A percentile compares a stretch with the other conserved stretches of the same genome.
These are phyloP conservation scores for Trichogramma pretiosum DNA, from an alignment of 1,140 invertebrate genomes.

Conservation along the genomic window DNA sequence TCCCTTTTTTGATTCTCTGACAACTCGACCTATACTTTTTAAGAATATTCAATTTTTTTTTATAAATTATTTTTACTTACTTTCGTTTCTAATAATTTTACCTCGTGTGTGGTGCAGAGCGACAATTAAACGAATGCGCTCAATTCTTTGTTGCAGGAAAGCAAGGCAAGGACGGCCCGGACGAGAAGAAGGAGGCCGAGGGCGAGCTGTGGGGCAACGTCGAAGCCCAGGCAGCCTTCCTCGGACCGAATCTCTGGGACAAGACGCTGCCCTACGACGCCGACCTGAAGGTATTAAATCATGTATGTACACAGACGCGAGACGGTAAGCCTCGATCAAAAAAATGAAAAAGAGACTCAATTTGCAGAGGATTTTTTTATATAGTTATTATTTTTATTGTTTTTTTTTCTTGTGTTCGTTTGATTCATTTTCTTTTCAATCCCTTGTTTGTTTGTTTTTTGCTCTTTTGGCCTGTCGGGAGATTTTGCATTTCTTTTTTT, in stretches of 20 bases:
- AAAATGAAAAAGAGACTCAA: slow-evolving; percentile 23
- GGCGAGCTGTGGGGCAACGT: slow-evolving; percentile 73
- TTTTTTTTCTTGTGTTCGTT: slow-evolving; percentile 7
- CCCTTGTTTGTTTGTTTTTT: not conserved
- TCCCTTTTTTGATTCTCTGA: too few species aligned
- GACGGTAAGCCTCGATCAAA: slow-evolving; percentile 42
- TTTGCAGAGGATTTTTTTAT: slow-evolving; percentile 16
- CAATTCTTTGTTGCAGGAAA: slow-evolving; percentile 33
- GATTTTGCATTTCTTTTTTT: not conserved
- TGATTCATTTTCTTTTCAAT: not conserved
- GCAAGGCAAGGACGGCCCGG: slow-evolving; percentile 48
- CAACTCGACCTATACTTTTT: too few species aligned
- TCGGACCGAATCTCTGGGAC: slow-evolving; percentile 90
- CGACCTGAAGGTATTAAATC: slow-evolving; percentile 83
- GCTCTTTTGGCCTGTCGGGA: not conserved
- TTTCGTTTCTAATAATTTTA: too few species aligned
- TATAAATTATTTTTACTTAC: too few species aligned
- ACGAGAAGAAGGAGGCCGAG: slow-evolving; percentile 75
- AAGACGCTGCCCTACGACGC: slow-evolving; percentile 81
- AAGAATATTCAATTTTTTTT: too few species aligned
- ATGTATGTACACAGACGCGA: slow-evolving; percentile 45
- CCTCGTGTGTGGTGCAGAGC: too few species aligned
- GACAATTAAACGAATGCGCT: too few species aligned
- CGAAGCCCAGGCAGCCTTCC: slow-evolving; percentile 84
- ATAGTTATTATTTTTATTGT: slow-evolving; percentile 13